These are phyloP conservation scores for Danio choprae DNA, from an alignment of 2,797 vertebrate species.

Conservation along the genomic window DNA sequence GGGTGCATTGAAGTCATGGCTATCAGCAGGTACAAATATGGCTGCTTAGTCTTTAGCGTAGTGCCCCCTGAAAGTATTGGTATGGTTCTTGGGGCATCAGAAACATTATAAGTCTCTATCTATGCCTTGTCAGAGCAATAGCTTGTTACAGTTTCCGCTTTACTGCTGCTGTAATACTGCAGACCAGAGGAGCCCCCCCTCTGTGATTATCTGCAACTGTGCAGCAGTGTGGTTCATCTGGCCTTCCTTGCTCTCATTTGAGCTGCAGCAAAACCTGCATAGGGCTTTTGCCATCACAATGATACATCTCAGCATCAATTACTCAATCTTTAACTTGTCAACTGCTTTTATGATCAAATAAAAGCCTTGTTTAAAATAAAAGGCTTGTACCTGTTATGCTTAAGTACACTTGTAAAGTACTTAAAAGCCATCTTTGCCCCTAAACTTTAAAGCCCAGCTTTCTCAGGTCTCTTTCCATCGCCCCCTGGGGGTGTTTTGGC, in stretches of 20 bases:
- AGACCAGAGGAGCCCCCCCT: constrained; percentile 38
- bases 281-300: constrained; percentile 48
- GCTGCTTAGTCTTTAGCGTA: constrained; percentile 40
- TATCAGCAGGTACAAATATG: constrained; percentile 45
- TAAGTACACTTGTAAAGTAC: constrained; percentile 14
- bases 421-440: constrained; percentile 12
- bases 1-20: constrained; percentile 45
- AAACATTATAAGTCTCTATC: constrained; percentile 26
- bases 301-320: constrained; percentile 9
- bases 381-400: constrained; percentile 27
- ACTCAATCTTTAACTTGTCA: constrained; percentile 29
- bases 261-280: constrained; percentile 42
- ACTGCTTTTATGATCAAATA: constrained; percentile 49
- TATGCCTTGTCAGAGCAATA: constrained; percentile 44
- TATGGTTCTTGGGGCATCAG: constrained; percentile 3
- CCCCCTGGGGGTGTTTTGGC: constrained; percentile 35
- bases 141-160: constrained; percentile 35
- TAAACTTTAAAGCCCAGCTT: neutral
- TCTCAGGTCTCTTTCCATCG: constrained; percentile 9
- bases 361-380: constrained; percentile 40
- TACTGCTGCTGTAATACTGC: constrained; percentile 37
- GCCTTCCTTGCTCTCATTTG: constrained; percentile 30
- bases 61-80: neutral
- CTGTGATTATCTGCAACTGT: constrained; percentile 55
- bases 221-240: constrained; percentile 37